Evolutionary conservation across 2,797 vertebrate genomes (phyloP).

Genomic region (Lerista edwardsae): DNA sequence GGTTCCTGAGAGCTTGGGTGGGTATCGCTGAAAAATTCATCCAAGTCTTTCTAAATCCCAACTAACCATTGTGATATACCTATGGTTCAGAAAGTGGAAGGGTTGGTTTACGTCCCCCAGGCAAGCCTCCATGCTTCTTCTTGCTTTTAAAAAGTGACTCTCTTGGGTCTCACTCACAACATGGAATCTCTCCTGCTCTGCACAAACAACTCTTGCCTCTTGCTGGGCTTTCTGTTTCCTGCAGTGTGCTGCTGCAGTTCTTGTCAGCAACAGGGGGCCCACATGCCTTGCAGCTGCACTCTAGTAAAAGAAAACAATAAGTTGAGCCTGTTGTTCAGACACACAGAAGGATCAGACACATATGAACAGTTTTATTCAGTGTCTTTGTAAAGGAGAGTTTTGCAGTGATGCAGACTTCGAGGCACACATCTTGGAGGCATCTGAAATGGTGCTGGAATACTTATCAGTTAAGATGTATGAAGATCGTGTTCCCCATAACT

Average conservation of each 20-base stretch:
- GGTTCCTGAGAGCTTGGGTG: not conserved
- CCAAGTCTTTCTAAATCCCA: not conserved
- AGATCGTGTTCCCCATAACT: no score
- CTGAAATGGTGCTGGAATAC: not conserved
- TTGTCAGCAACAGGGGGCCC: not conserved
- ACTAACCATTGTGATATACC: not conserved
- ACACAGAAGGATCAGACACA: not conserved
- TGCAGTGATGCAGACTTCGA: not conserved
- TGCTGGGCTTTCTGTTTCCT: not conserved
- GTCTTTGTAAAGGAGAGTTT: not conserved
- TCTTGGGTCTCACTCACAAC: not conserved
- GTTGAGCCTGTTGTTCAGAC: not conserved
- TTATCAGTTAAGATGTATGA: no score
- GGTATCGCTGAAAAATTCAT: not conserved
- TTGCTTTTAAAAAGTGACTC: not conserved
- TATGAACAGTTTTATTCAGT: not conserved
- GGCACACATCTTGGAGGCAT: not conserved
- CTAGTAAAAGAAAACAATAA: slow-evolving; percentile 15
- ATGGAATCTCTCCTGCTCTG: not conserved
- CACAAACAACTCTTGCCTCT: not conserved
- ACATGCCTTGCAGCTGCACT: not conserved
- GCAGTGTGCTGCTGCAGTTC: not conserved
- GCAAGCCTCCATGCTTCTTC: not conserved
- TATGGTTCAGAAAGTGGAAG: not conserved
- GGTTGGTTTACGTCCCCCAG: not conserved